Evolutionary conservation across 1,140 invertebrate species (phyloP).

Genomic region (Drosophila bifasciata): DNA sequence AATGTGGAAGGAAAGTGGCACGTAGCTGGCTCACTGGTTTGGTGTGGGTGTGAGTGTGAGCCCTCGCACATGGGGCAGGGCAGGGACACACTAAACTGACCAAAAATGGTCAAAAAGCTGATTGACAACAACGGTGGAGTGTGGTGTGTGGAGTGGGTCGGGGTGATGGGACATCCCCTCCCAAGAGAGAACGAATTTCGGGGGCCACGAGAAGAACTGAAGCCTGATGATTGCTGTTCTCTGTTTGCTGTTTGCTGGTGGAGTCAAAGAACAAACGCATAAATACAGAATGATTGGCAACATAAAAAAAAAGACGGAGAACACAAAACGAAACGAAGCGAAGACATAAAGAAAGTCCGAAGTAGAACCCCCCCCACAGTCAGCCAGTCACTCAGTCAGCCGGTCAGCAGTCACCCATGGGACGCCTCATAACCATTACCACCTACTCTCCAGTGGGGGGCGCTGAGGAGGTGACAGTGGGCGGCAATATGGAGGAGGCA

Average conservation of each 20-base stretch:
- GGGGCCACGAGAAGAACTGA: not conserved
- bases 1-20: constrained; percentile 1
- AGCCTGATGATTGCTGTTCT: too few relatives aligned
- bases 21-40: too few relatives aligned
- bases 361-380: constrained; percentile 1
- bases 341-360: constrained; percentile 1
- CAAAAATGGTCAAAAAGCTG: constrained; percentile 63
- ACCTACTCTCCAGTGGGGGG: constrained; percentile 31
- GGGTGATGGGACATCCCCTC: constrained; percentile 10
- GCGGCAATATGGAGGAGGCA: not conserved
- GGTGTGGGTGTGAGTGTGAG: too few relatives aligned
- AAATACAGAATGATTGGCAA: constrained; percentile 78
- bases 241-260: constrained; percentile 29
- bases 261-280: constrained; percentile 70
- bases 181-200: not conserved
- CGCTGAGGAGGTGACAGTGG: not conserved
- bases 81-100: constrained; percentile 37
- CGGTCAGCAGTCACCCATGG: too few relatives aligned
- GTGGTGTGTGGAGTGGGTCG: too few relatives aligned
- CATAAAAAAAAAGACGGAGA: too few relatives aligned
- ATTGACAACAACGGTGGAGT: constrained; percentile 40
- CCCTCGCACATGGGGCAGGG: not conserved
- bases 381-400: too few relatives aligned
- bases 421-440: constrained; percentile 51
- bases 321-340: constrained; percentile 24